Conservation (phyloP, 2,888 invertebrate genomes). For the Chouioia cunea region DNA sequence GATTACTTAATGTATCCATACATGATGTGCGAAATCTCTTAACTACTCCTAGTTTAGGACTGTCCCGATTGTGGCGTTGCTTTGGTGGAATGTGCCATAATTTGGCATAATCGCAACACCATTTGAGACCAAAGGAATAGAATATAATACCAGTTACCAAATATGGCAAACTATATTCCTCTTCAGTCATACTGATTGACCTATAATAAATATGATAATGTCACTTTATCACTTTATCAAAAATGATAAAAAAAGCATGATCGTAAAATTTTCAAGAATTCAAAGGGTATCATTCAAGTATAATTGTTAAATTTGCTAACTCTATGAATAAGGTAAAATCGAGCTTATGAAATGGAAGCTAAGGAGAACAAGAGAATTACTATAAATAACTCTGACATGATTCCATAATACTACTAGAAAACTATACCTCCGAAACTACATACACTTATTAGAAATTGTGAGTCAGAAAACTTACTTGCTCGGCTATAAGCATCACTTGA, state of each 20-base stretch:
- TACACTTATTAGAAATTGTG: background rate
- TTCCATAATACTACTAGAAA: too few species aligned
- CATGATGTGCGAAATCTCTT: constrained; percentile 50
- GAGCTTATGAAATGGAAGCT: too few species aligned
- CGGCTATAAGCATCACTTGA: constrained; percentile 29
- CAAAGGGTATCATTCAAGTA: too few species aligned
- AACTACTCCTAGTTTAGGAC: constrained; percentile 34
- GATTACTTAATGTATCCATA: constrained; percentile 52
- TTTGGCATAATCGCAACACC: constrained; percentile 64
- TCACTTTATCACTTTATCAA: too few species aligned
- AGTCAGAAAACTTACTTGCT: constrained; percentile 29
- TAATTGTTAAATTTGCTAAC: too few species aligned
- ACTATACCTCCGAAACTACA: background rate
- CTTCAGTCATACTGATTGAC: constrained; percentile 35
- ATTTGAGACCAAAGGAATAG: constrained; percentile 61
- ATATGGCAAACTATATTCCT: constrained; percentile 56
- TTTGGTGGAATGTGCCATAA: constrained; percentile 54
- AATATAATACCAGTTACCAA: constrained; percentile 61
- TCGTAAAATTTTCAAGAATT: too few species aligned
- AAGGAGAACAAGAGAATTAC: too few species aligned
- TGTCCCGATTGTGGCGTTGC: constrained; percentile 49
- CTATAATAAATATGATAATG: constrained; percentile 17
- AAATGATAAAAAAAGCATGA: too few species aligned
- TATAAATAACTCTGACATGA: too few species aligned
- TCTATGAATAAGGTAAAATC: too few species aligned